phyloP scores from a whole-genome alignment of 2,888 invertebrate genomes.

The Polydrusus tereticollis region DNA sequence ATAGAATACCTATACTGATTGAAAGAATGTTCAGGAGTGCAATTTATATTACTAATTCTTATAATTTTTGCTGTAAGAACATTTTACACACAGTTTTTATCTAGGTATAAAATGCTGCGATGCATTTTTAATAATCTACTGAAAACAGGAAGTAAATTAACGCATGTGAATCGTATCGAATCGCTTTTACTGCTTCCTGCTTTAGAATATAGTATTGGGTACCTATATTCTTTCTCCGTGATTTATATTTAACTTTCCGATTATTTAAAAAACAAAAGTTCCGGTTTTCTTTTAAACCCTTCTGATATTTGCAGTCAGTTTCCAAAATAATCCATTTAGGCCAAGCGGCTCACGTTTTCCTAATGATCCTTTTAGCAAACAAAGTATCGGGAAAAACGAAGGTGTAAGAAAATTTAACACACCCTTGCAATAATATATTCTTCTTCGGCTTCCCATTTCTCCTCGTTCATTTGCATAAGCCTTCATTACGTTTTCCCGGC shows the following conservation, averaged over 20 bases:
- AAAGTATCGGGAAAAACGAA: constrained; percentile 46
- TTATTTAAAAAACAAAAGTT: neutral
- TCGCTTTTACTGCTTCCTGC: too few species aligned
- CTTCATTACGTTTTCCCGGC: constrained; percentile 58
- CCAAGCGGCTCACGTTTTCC: constrained; percentile 17
- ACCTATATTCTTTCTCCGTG: too few species aligned
- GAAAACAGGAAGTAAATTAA: too few species aligned
- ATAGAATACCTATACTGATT: too few species aligned
- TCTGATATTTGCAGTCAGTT: constrained; percentile 29
- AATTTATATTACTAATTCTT: too few species aligned
- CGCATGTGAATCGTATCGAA: too few species aligned
- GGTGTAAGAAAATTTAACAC: constrained; percentile 51
- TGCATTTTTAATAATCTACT: too few species aligned
- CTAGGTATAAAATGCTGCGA: too few species aligned
- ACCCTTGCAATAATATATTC: constrained; percentile 52
- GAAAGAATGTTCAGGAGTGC: too few species aligned
- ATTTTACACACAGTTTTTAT: too few species aligned
- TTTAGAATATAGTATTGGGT: too few species aligned
- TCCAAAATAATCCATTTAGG: constrained; percentile 41
- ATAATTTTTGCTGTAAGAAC: too few species aligned
- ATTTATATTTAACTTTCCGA: neutral
- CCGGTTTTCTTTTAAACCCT: neutral
- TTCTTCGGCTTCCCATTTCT: constrained; percentile 55
- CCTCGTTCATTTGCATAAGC: constrained; percentile 65
- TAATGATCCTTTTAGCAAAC: constrained; percentile 32